phyloP scores from a whole-genome alignment of 2,113 vertebrate genomes.

The Terrapene triunguis region DNA sequence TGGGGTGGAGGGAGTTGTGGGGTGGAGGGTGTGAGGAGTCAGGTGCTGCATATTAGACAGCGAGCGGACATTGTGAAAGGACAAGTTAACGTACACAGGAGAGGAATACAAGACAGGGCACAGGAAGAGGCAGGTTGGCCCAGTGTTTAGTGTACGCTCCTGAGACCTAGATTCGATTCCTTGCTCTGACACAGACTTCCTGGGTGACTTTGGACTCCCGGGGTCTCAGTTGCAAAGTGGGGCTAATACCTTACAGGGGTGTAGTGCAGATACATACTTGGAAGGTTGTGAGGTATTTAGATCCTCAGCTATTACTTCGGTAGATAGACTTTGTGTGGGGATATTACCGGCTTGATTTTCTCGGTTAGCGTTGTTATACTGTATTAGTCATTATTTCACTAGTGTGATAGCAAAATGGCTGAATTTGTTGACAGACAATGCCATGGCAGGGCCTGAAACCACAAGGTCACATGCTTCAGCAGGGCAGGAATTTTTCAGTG shows the following conservation, averaged over 20 bases:
- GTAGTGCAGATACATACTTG: background rate
- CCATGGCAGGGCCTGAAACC: fast-evolving
- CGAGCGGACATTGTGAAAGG: fast-evolving
- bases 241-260: background rate
- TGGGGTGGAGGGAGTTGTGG: fast-evolving
- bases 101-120: background rate
- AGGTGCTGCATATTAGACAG: background rate
- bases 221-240: background rate
- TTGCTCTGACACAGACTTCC: background rate
- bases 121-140: fast-evolving
- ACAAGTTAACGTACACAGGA: fast-evolving
- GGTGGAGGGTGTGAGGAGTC: background rate
- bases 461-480: background rate
- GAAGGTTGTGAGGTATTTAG: background rate
- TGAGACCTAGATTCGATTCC: background rate
- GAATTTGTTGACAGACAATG: background rate
- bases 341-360: slow-evolving; percentile 62
- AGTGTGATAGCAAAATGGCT: background rate
- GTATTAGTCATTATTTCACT: background rate
- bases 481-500: background rate
- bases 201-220: background rate
- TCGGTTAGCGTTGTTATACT: slow-evolving; percentile 43
- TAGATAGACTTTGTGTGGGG: slow-evolving; percentile 1
- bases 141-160: fast-evolving
- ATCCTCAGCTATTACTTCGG: background rate